phyloP scores from a whole-genome alignment of 2,113 vertebrate genomes.

The Seriola rivoliana region DNA sequence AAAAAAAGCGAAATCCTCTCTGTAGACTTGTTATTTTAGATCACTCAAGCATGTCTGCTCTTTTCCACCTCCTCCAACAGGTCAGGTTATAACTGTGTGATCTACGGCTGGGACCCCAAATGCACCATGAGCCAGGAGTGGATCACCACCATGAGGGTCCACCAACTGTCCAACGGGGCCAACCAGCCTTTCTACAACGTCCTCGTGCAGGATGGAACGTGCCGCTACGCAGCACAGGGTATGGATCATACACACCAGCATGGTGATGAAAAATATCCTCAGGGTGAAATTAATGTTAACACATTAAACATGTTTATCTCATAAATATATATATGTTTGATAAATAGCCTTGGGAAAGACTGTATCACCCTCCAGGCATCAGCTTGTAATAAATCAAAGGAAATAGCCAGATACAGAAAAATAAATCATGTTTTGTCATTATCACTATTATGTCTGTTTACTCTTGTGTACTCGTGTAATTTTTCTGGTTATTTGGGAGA shows the following conservation, averaged over 20 bases:
- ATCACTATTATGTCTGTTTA: too few relatives aligned
- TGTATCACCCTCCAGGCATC: too few relatives aligned
- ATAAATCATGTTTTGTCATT: too few relatives aligned
- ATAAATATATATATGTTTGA: not conserved
- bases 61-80: slow-evolving; percentile 67
- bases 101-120: slow-evolving; percentile 97
- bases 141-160: slow-evolving; percentile 97
- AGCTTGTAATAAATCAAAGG: too few relatives aligned
- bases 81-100: slow-evolving; percentile 96
- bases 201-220: slow-evolving; percentile 95
- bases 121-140: slow-evolving; percentile 98
- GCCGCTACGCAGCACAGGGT: slow-evolving; percentile 96
- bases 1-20: not conserved
- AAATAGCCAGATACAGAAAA: not conserved
- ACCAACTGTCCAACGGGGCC: slow-evolving; percentile 91
- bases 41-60: not conserved
- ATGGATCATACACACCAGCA: slow-evolving; percentile 4
- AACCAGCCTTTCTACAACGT: slow-evolving; percentile 98
- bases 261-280: not conserved
- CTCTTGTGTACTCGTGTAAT: too few relatives aligned
- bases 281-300: not conserved
- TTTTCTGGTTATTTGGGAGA: not conserved
- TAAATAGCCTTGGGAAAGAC: not conserved
- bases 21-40: not conserved
- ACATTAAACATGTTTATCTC: too few relatives aligned